Percentiles rank a stretch among this genome's conserved stretches.
Evolutionary conservation across 2,888 invertebrate genomes (phyloP).

Genomic region (Phengaris arion): DNA sequence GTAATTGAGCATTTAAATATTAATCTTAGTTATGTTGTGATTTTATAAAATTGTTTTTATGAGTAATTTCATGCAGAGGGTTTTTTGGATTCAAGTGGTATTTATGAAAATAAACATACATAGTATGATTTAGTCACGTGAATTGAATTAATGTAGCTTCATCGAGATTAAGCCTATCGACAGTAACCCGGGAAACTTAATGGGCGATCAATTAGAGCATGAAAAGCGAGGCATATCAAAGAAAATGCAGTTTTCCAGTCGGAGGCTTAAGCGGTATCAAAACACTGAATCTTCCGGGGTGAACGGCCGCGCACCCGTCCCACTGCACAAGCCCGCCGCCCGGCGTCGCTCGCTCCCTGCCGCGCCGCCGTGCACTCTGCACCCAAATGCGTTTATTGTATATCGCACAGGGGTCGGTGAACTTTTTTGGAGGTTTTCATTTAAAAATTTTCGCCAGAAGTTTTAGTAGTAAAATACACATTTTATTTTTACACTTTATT

Average conservation of each 20-base stretch:
- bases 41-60: no score
- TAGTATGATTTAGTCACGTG: not conserved
- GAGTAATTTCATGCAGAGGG: no score
- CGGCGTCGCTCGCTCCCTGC: conserved; percentile 57
- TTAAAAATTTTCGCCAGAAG: not conserved
- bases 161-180: not conserved
- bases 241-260: conserved; percentile 77
- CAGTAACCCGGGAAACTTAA: conserved; percentile 36
- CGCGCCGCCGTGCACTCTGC: conserved; percentile 51
- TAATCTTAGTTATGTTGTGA: no score
- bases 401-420: conserved; percentile 75
- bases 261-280: conserved; percentile 76
- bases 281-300: conserved; percentile 80
- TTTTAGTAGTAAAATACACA: not conserved
- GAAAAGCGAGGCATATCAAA: conserved; percentile 74
- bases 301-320: conserved; percentile 65
- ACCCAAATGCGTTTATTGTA: conserved; percentile 75
- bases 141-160: not conserved
- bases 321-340: conserved; percentile 58
- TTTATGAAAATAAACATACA: no score
- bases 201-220: conserved; percentile 68
- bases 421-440: conserved; percentile 51
- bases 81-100: no score
- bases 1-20: no score
- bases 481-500: not conserved